Evolutionary conservation across 2,113 vertebrate species (phyloP).

Genomic region (Aptenodytes forsteri): DNA sequence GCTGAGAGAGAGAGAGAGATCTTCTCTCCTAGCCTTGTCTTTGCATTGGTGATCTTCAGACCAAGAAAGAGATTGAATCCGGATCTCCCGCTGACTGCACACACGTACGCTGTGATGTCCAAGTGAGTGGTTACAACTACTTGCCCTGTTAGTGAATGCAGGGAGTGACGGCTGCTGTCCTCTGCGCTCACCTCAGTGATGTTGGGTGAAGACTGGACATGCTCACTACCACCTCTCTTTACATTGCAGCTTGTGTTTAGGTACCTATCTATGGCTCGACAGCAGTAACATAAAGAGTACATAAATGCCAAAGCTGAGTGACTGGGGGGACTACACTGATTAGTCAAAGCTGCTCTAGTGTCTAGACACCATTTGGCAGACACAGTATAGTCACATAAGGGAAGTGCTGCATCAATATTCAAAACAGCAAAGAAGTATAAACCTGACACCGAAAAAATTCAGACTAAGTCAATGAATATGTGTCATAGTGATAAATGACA

Average conservation of each 20-base stretch:
- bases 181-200: neutral
- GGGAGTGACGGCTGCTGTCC: accelerated
- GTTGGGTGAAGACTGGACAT: neutral
- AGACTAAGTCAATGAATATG: constrained; percentile 39
- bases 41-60: neutral
- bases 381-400: constrained; percentile 12
- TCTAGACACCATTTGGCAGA: constrained; percentile 66
- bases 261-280: neutral
- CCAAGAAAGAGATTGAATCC: neutral
- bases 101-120: accelerated
- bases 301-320: neutral
- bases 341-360: constrained; percentile 22
- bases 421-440: constrained; percentile 32
- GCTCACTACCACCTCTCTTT: neutral
- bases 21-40: neutral
- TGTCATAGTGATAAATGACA: constrained; percentile 41
- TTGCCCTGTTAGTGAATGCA: accelerated
- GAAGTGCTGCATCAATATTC: constrained; percentile 54
- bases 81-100: neutral
- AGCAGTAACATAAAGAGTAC: neutral
- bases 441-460: constrained; percentile 24
- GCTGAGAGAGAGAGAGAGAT: neutral
- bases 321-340: constrained; percentile 35
- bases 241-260: neutral
- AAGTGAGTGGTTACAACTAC: accelerated